Evolutionary conservation across 1,140 invertebrate genomes (phyloP), one percentile per base, ranked within the genome.

Genomic region (Heterodera schachtii): DNA sequence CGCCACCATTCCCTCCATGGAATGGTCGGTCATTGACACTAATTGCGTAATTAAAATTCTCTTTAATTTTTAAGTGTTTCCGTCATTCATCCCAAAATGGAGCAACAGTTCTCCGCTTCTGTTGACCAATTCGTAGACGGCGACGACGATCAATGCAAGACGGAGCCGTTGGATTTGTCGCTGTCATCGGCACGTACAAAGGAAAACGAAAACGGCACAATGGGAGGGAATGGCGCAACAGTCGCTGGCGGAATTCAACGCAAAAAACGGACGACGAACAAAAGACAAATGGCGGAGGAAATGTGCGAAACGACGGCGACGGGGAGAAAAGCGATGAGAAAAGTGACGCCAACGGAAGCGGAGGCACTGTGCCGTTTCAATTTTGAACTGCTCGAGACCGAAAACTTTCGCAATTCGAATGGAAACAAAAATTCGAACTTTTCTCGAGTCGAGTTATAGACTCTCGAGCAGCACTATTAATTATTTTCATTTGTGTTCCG

Each of bases 131-230:
- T 64, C 16, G 13, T 16, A 13, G 11, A 19, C 16, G 57, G 16
- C 16, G 67, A 69, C 1, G 44, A 13, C 41, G 69, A 41, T 8
- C 31, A 3, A 13, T 9, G 31, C 8, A 71, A 9, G 69, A 46
- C 41, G 69, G 69, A 71, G 31, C 69, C 69, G 6, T 46, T 71
- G 44, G 69, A 71, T 46, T 71, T 71, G 69, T 71, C 69, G 31
- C 11, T 31, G 69, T 41, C 69, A 6, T 19, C 41, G 7, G 41
- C 31, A 71, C 44, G 9, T 11, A 46, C 69, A 46, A 71, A 71
- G 19, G 19, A 1, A 5, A 64, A 64, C 16, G 57, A 64, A 64
- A 13, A 64, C 31, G 31, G 31, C 31, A 31, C 31, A 52, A 52
- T 52, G 13, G 57, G 1, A 19, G 57, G 13, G 57, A 64, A 19